Base-by-base conservation (phyloP, 1,140 invertebrate species). In the Leptinotarsa undecemlineata region DNA sequence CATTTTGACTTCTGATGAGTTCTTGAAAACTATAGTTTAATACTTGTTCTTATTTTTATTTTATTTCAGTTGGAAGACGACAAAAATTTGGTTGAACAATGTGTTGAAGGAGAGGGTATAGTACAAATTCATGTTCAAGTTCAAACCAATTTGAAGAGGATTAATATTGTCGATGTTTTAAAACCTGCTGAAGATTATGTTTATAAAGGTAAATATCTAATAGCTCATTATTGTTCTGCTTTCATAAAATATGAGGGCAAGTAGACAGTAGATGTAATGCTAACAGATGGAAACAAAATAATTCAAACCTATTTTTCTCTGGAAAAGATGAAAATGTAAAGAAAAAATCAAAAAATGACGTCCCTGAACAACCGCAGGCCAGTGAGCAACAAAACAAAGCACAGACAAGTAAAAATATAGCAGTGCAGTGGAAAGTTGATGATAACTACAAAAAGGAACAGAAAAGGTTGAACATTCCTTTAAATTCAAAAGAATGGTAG, bases 91-190 rank as follows among this genome's bases (percentile, higher is more conserved):
- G 95, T 97, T 0, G 96, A 97, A 80, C 96, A 98, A 82, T 98
- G 96, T 85, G 94, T 98, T 3, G 92, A 96, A 83, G 96, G 96
- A 6, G 93, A 96, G 82, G 96, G 96, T 3, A 86, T 96, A 48
- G 96, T 98, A 1, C 96, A 98, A 87, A 91, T 98, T 17, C 97
- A 98, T 85, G 90, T 97, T 1, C 94, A 97, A 85, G 90, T 98
- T 68, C 90, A 91, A 82, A 85, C 88, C 0, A 85, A 88, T 5
- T 87, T 90, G n/a, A 90, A 90, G 76, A 90, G 91, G 77, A 95
- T 96, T 74, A 95, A 95, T 82, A 95, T 96, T 80, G 88, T 96
- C 13, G 96, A 98, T 86, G 96, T 98, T 4, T 84, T 98, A 3
- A 97, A 97, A 85, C 95, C 95, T 48, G 91, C 93, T 14, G 92